phyloP scores from a whole-genome alignment of 2,888 invertebrate genomes.

The Nasonia oneida region DNA sequence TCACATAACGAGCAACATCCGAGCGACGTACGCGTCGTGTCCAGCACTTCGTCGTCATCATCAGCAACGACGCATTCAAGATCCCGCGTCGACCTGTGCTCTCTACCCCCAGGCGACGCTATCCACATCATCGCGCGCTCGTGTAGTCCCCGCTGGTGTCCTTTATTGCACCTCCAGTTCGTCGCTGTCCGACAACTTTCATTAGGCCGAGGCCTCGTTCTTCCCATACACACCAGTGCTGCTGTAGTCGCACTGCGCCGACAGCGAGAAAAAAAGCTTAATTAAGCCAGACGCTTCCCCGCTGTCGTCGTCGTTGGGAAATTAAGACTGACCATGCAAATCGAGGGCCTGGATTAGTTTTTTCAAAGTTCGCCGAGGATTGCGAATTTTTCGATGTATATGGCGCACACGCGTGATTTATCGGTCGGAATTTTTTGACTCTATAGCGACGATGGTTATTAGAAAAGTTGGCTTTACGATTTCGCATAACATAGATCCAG shows the following conservation, averaged over 20 bases:
- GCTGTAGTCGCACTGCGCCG: too few relatives aligned
- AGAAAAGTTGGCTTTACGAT: not conserved
- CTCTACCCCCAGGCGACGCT: not conserved
- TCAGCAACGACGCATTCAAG: not conserved
- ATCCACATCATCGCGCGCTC: not conserved
- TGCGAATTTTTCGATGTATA: not conserved
- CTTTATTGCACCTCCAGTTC: constrained; percentile 26
- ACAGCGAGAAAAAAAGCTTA: not conserved
- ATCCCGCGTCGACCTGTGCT: not conserved
- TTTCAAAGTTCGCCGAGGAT: not conserved
- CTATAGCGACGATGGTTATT: not conserved
- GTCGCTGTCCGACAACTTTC: constrained; percentile 30
- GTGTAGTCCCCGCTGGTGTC: constrained; percentile 29
- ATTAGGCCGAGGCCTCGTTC: constrained; percentile 19
- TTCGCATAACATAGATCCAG: not conserved
- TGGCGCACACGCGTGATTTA: not conserved
- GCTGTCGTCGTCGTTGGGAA: not conserved
- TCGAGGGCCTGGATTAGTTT: not conserved
- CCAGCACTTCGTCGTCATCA: not conserved
- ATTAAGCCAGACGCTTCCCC: not conserved
- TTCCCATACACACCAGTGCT: not conserved
- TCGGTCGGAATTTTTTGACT: not conserved
- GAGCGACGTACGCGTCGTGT: not conserved
- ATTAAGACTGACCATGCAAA: not conserved
- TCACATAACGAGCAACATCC: not conserved